Base-by-base conservation (phyloP, 2,797 vertebrate species). In the Eleutherodactylus coqui region DNA sequence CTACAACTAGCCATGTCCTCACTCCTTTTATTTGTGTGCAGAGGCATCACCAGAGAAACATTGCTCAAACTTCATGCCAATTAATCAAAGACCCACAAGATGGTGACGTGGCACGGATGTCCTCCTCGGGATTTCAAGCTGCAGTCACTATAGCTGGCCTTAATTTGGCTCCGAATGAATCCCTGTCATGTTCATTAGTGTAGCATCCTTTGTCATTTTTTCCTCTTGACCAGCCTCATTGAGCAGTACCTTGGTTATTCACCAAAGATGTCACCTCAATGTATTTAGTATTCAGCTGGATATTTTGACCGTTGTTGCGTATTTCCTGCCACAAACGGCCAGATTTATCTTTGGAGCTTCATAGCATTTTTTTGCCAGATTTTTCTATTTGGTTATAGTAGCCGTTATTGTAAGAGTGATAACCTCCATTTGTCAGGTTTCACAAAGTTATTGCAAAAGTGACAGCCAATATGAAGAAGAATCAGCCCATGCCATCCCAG, bases 11-110 rank as follows among this genome's bases (percentile, higher is more conserved):
- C 69, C 70, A 73, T 73, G 70, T 45, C 41, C 41, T 27, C 70
- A 45, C 36, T 38, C 70, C 5, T n/a, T 69, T 69, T 17, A 17
- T 70, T 21, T 69, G 67, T 70, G 70, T 72, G 69, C 69, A 72
- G 34, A 45, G 38, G n/a, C 70, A 70, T 43, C 36, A 70, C 70
- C 45, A 3, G 34, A 73, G 41, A 73, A 73, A 45, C 70, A 73
- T 73, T 45, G 45, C 38, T 45, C 13, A 43, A 27, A 14, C 32
- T 36, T 24, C 27, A 21, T 69, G 64, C 64, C 11, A 17, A 19
- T 38, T 70, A 70, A 41, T 41, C 38, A n/a, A 45, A 43, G 41
- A 27, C 13, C 70, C 38, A 73, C 38, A 45, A n/a, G 70, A 41
- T 21, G 69, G 38, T 72, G 70, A 73, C 41, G 21, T 72, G 69